Percentiles rank a stretch among this genome's conserved stretches.
Evolutionary conservation across 64 coral and sea anemone genomes (phyloP).

Genomic region (Trachythela sp.): DNA sequence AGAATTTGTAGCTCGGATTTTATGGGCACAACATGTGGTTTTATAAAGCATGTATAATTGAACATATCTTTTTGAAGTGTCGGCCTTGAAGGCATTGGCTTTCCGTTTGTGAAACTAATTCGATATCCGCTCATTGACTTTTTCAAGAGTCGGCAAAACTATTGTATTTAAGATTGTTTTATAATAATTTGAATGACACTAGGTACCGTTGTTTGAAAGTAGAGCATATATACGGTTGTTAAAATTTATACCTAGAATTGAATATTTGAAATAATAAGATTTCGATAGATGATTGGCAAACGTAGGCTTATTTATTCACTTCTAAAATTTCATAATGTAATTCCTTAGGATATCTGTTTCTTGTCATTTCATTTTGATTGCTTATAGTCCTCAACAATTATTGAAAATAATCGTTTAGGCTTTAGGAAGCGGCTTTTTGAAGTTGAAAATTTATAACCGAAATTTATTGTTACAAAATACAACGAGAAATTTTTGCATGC

Average conservation of each 20-base stretch:
- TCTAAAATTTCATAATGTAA: background rate
- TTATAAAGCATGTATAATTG: background rate
- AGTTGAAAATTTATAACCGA: background rate
- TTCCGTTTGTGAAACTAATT: conserved; percentile 19
- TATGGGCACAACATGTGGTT: background rate
- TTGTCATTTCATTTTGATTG: background rate
- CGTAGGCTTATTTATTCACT: background rate
- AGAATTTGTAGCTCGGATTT: background rate
- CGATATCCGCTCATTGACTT: conserved; percentile 12
- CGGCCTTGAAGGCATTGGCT: background rate
- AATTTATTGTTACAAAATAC: background rate
- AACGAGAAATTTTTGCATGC: background rate
- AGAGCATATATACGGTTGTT: background rate
- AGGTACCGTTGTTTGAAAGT: background rate
- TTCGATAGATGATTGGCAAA: background rate
- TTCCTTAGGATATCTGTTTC: background rate
- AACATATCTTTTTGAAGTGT: background rate
- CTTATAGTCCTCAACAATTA: background rate
- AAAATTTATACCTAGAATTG: background rate
- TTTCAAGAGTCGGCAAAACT: background rate
- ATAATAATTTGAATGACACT: conserved; percentile 5
- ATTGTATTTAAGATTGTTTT: background rate
- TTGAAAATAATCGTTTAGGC: background rate
- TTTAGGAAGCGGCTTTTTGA: background rate
- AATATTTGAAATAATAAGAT: background rate